A percentile compares a stretch with the other conserved stretches of the same genome.
These are phyloP conservation scores for Oreohelix idahoensis DNA, from an alignment of 1,140 invertebrate genomes.

Conservation along the genomic window DNA sequence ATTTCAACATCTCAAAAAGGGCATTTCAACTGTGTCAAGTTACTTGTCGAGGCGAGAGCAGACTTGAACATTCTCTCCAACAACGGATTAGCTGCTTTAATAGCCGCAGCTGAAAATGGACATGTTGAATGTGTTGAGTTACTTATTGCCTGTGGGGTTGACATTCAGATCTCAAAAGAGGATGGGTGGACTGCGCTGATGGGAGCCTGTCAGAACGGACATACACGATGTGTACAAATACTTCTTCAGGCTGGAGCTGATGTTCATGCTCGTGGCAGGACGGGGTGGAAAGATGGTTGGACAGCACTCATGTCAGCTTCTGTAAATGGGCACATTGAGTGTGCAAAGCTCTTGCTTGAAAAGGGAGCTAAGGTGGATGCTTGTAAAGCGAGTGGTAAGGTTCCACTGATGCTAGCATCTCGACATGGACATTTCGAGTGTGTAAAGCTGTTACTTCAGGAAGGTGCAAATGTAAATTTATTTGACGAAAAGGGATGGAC, in stretches of 20 bases:
- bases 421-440: neutral
- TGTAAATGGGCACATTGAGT: neutral
- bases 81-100: neutral
- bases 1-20: neutral
- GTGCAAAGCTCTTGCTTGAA: neutral
- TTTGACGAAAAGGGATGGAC: neutral
- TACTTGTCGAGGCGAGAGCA: neutral
- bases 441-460: neutral
- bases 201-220: neutral
- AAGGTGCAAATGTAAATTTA: neutral
- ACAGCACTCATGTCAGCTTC: neutral
- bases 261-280: neutral
- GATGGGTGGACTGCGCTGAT: neutral
- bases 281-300: no score
- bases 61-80: neutral
- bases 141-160: neutral
- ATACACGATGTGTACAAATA: neutral
- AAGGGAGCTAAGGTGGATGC: no score
- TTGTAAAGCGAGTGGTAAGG: neutral
- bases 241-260: neutral
- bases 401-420: neutral
- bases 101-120: neutral
- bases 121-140: neutral
- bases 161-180: neutral
- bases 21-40: neutral